Conservation (phyloP, 1,140 invertebrate genomes). For the Drosophila kohkoa region DNA sequence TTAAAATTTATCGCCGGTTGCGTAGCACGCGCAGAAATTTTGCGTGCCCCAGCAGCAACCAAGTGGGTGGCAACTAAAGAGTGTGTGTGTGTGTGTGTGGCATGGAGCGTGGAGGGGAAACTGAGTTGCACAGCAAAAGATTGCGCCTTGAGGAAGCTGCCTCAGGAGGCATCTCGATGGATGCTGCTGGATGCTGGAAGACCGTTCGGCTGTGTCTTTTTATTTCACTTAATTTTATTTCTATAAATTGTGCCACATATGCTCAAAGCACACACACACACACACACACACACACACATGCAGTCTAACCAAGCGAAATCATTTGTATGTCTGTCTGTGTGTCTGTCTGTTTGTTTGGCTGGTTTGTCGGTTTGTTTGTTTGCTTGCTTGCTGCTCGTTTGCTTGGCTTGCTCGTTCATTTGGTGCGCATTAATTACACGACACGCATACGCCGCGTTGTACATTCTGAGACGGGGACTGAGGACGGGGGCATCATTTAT, state of each 20-base stretch:
- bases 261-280: conserved; percentile 3
- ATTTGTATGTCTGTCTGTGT: conserved; percentile 58
- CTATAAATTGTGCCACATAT: conserved; percentile 60
- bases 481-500: conserved; percentile 61
- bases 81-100: too few relatives aligned
- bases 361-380: conserved; percentile 28
- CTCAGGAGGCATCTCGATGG: background rate
- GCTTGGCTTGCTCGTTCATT: conserved; percentile 68
- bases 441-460: conserved; percentile 58
- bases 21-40: conserved; percentile 76
- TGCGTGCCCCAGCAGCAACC: conserved; percentile 47
- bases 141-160: background rate
- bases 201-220: conserved; percentile 20
- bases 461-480: conserved; percentile 5
- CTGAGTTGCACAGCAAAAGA: background rate
- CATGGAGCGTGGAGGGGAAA: background rate
- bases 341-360: too few relatives aligned
- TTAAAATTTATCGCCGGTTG: conserved; percentile 79
- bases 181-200: background rate
- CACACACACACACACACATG: background rate
- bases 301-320: conserved; percentile 35
- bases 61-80: background rate
- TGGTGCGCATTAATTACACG: conserved; percentile 80
- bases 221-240: conserved; percentile 53
- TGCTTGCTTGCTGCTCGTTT: conserved; percentile 40